A percentile compares a stretch with the other conserved stretches of the same genome.
Conservation (phyloP, 2,888 invertebrate genomes). For the Amblyjoppa fuscipennis region DNA sequence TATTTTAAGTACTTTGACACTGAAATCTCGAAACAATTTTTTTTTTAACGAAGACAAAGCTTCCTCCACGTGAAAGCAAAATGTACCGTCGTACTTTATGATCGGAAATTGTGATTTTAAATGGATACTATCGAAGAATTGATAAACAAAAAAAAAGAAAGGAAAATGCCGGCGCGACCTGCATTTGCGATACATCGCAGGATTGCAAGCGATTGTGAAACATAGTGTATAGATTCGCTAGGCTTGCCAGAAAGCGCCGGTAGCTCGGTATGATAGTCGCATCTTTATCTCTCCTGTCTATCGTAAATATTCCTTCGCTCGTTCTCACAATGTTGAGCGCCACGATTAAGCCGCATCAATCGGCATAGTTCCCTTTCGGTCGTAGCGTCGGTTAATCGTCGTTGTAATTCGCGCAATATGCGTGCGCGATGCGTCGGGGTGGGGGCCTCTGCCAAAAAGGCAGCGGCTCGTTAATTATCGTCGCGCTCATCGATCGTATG, state of each 20-base stretch:
- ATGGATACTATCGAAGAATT: neutral
- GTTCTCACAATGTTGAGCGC: neutral
- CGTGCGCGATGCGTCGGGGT: conserved; percentile 15
- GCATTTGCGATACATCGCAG: neutral
- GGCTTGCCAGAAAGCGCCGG: conserved; percentile 49
- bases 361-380: neutral
- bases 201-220: conserved; percentile 41
- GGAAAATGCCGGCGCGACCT: neutral
- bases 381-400: conserved; percentile 31
- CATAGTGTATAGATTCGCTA: conserved; percentile 3
- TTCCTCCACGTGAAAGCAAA: too few relatives aligned
- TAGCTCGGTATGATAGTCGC: neutral
- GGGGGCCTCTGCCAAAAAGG: conserved; percentile 62
- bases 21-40: too few relatives aligned
- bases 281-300: conserved; percentile 27
- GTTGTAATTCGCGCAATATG: neutral
- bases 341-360: conserved; percentile 21
- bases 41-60: too few relatives aligned
- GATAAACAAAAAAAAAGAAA: neutral
- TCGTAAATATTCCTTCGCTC: conserved; percentile 35
- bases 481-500: conserved; percentile 77
- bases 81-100: too few relatives aligned
- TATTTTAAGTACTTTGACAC: too few relatives aligned
- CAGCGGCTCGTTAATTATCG: conserved; percentile 75
- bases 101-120: neutral